phyloP scores from a whole-genome alignment of 2,113 vertebrate genomes.

The Upupa epops region DNA sequence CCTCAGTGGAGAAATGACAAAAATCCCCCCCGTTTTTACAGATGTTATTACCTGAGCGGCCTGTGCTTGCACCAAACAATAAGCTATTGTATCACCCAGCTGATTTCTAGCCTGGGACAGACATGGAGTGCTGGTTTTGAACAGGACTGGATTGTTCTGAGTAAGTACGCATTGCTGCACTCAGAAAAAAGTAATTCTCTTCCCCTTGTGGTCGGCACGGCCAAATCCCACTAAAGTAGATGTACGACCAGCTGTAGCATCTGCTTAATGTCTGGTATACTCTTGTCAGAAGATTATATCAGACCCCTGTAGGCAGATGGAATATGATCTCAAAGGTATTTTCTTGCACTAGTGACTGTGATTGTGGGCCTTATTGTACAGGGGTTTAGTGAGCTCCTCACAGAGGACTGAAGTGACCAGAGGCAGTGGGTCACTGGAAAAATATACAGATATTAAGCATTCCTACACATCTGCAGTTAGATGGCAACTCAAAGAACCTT shows the following conservation, averaged over 20 bases:
- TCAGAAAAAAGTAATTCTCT: not conserved
- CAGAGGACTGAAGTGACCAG: not conserved
- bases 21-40: not conserved
- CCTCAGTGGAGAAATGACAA: not conserved
- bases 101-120: slow-evolving; percentile 1
- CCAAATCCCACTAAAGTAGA: slow-evolving; percentile 3
- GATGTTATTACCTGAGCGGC: not conserved
- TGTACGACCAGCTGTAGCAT: slow-evolving; percentile 10
- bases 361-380: not conserved
- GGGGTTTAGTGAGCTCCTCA: not conserved
- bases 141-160: not conserved
- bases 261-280: slow-evolving; percentile 14
- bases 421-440: not conserved
- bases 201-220: not conserved
- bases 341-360: slow-evolving; percentile 1
- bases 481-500: not conserved
- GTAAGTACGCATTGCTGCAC: not conserved
- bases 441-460: not conserved
- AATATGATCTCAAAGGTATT: slow-evolving; percentile 26
- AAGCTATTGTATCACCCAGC: not conserved
- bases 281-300: slow-evolving; percentile 7
- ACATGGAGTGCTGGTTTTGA: not conserved
- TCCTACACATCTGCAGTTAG: not conserved
- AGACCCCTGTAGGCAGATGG: not conserved
- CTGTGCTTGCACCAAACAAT: not conserved